phyloP scores from a whole-genome alignment of 2,888 invertebrate species.

The Cryptosula pallasiana region DNA sequence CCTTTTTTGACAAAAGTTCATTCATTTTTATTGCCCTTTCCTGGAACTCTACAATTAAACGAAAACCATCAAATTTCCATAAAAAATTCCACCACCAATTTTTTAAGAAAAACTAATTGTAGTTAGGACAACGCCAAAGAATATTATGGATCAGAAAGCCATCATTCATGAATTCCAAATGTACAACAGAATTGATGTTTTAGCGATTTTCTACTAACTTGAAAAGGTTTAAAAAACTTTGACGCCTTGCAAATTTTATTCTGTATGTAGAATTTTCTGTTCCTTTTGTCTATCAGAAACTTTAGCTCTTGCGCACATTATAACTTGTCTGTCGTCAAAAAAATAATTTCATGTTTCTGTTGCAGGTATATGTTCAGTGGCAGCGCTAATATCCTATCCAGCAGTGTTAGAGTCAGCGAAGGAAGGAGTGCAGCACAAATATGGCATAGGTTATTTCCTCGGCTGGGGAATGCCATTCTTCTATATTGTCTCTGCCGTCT shows the following conservation, averaged over 20 bases:
- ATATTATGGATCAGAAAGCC: no score
- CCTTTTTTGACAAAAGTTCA: no score
- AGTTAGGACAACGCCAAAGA: not conserved
- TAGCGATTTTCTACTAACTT: no score
- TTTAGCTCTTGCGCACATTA: not conserved
- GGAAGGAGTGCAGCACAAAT: constrained; percentile 36
- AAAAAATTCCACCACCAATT: no score
- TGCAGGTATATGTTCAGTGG: constrained; percentile 45
- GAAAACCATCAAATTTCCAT: no score
- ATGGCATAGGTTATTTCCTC: constrained; percentile 48
- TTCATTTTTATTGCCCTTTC: no score
- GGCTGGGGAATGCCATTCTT: constrained; percentile 50
- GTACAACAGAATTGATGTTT: no score
- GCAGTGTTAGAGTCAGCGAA: constrained; percentile 40
- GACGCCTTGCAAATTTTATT: no score
- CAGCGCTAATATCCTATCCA: constrained; percentile 49
- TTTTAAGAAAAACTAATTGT: not conserved
- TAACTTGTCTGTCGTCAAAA: not conserved
- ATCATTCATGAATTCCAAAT: no score
- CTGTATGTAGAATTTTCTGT: not conserved
- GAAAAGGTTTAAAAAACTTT: no score
- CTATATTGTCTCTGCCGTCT: constrained; percentile 44
- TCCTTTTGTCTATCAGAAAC: not conserved
- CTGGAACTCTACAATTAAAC: no score
- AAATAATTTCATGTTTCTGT: constrained; percentile 22